phyloP scores from a whole-genome alignment of 1,140 invertebrate species.

The Hirudo medicinalis region DNA sequence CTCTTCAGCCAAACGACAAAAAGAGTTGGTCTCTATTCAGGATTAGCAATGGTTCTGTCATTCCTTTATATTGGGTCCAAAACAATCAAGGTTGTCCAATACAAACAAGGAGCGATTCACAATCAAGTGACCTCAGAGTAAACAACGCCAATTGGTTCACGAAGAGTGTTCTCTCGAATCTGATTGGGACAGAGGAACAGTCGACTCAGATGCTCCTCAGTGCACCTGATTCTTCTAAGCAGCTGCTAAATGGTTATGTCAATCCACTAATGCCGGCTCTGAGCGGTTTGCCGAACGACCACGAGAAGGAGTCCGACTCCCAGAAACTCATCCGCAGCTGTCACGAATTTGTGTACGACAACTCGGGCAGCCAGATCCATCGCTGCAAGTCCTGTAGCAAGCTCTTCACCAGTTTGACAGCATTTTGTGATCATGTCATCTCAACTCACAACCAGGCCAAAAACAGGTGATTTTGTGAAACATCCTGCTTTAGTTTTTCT shows the following conservation, averaged over 20 bases:
- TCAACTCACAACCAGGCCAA: slow-evolving; percentile 15
- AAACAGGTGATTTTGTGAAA: slow-evolving; percentile 14
- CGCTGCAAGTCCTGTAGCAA: slow-evolving; percentile 15
- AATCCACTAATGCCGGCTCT: neutral
- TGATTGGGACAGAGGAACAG: neutral
- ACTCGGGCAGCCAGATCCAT: slow-evolving; percentile 15
- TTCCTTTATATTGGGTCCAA: slow-evolving; percentile 3
- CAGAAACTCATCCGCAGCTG: slow-evolving; percentile 6
- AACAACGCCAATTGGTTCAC: slow-evolving; percentile 5
- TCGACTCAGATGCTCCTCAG: neutral
- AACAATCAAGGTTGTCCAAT: neutral
- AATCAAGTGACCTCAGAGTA: neutral
- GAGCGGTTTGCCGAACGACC: neutral
- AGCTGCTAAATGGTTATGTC: neutral
- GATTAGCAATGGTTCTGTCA: slow-evolving; percentile 1
- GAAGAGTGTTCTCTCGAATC: neutral
- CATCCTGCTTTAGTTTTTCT: slow-evolving; percentile 42
- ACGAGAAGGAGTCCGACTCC: neutral
- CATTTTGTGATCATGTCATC: slow-evolving; percentile 17
- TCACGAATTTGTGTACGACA: slow-evolving; percentile 14
- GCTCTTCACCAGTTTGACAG: slow-evolving; percentile 17
- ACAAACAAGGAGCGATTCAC: neutral
- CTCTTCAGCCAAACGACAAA: neutral
- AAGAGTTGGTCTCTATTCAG: slow-evolving; percentile 10
- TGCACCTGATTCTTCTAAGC: neutral